phyloP scores from a whole-genome alignment of 2,113 vertebrate species.

The Narcine bancroftii region DNA sequence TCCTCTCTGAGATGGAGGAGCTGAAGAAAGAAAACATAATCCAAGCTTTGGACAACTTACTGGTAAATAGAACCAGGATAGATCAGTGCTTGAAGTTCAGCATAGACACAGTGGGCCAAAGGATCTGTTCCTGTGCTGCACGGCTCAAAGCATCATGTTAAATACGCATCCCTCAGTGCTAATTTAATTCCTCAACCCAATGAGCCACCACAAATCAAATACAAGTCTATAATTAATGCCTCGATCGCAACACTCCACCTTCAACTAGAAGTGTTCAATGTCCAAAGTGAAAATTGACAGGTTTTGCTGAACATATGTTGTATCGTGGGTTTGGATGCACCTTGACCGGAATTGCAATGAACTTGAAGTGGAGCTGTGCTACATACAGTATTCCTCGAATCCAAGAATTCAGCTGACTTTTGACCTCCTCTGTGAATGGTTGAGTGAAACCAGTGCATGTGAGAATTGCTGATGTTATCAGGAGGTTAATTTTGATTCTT shows the following conservation, averaged over 20 bases:
- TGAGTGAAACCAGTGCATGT: background rate
- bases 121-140: too few relatives aligned
- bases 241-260: background rate
- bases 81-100: too few relatives aligned
- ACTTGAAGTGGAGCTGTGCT: too few relatives aligned
- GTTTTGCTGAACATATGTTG: background rate
- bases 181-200: too few relatives aligned
- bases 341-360: too few relatives aligned
- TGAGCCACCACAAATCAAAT: background rate
- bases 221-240: background rate
- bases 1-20: background rate
- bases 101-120: too few relatives aligned
- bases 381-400: too few relatives aligned
- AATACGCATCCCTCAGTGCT: too few relatives aligned
- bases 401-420: background rate
- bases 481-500: background rate
- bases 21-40: background rate
- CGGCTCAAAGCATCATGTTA: too few relatives aligned
- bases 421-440: background rate
- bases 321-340: background rate
- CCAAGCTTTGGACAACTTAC: background rate
- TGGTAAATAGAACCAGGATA: too few relatives aligned
- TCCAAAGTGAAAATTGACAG: background rate
- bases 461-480: background rate
- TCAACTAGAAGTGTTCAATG: background rate